These are phyloP conservation scores for Griposia aprilina DNA, from an alignment of 2,888 invertebrate genomes.

Conservation along the genomic window DNA sequence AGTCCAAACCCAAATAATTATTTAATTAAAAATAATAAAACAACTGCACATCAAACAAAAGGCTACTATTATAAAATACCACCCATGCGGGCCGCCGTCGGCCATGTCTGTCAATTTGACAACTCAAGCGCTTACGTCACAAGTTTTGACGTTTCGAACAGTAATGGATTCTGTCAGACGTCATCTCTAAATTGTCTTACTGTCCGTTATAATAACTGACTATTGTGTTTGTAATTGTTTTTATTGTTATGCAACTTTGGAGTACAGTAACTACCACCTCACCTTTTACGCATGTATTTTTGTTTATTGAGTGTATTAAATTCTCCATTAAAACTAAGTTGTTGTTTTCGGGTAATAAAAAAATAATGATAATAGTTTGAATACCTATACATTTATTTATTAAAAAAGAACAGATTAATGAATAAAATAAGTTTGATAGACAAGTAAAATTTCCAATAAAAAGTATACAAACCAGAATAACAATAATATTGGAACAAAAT, in stretches of 20 bases:
- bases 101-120: slow-evolving; percentile 72
- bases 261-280: background rate
- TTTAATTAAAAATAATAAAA: slow-evolving; percentile 37
- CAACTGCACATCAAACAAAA: slow-evolving; percentile 57
- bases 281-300: too few species aligned
- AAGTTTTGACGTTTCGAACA: slow-evolving; percentile 58
- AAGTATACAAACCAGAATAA: slow-evolving; percentile 1
- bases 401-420: background rate
- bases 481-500: slow-evolving; percentile 3
- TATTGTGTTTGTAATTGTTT: slow-evolving; percentile 29
- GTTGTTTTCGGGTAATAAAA: background rate
- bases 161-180: slow-evolving; percentile 60
- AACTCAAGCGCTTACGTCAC: slow-evolving; percentile 72
- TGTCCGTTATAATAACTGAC: slow-evolving; percentile 31
- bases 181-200: slow-evolving; percentile 44
- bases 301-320: background rate
- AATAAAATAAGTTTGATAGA: background rate
- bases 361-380: background rate
- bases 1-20: background rate
- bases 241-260: slow-evolving; percentile 14
- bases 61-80: slow-evolving; percentile 62
- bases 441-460: background rate
- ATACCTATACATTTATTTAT: background rate
- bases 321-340: too few species aligned
- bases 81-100: slow-evolving; percentile 68